Conservation (phyloP, 37 sponge, comb jelly and placozoan species). For the Amphimedon queenslandica region DNA sequence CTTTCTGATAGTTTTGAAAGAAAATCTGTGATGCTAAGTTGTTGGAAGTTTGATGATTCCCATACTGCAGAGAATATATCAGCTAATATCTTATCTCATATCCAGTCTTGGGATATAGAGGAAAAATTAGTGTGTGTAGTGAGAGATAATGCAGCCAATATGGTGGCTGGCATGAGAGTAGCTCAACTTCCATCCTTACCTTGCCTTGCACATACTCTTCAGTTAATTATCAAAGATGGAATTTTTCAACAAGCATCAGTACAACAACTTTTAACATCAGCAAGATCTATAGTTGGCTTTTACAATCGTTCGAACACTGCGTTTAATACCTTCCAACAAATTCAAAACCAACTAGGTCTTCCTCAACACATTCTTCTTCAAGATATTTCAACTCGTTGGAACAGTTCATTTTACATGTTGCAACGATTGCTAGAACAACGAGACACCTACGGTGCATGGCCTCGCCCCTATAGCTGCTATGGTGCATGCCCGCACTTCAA, state of each 20-base stretch:
- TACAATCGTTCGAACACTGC: conserved; percentile 13
- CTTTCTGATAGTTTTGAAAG: conserved; percentile 12
- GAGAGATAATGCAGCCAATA: conserved; percentile 40
- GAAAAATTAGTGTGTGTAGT: conserved; percentile 3
- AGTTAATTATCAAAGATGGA: conserved; percentile 37
- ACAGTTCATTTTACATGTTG: conserved; percentile 3
- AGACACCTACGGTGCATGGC: too few relatives aligned
- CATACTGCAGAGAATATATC: conserved; percentile 24
- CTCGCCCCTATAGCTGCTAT: too few relatives aligned
- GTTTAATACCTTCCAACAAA: not conserved
- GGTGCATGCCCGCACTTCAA: too few relatives aligned
- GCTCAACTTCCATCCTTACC: conserved; percentile 3
- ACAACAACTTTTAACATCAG: conserved; percentile 5
- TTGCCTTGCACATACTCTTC: too few relatives aligned
- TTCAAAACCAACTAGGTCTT: conserved; percentile 5
- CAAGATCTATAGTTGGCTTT: conserved; percentile 38
- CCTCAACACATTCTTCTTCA: conserved; percentile 8
- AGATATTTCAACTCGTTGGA: conserved; percentile 8
- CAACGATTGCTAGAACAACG: not conserved
- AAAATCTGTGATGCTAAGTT: conserved; percentile 20
- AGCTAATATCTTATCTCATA: conserved; percentile 6
- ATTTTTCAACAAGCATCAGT: conserved; percentile 23
- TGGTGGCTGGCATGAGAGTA: conserved; percentile 20
- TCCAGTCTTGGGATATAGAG: conserved; percentile 18
- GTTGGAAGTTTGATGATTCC: conserved; percentile 6